Conservation (phyloP, 2,113 vertebrate species). For the Scopus umbretta region DNA sequence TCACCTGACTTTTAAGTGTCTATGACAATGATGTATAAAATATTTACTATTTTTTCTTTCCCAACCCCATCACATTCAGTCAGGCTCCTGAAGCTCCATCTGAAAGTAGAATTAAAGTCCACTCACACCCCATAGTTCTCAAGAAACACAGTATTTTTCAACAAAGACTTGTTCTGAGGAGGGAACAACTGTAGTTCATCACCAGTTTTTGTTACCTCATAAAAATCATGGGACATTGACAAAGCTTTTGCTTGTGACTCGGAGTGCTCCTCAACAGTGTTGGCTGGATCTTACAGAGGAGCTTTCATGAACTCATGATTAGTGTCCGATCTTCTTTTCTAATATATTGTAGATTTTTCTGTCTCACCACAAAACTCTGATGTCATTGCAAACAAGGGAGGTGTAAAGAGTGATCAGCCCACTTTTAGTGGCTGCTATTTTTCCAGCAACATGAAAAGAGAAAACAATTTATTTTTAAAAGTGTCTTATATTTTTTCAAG, state of each 20-base stretch:
- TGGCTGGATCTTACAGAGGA: neutral
- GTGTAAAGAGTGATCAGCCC: neutral
- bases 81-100: neutral
- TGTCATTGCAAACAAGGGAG: neutral
- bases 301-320: neutral
- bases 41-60: neutral
- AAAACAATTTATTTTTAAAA: neutral
- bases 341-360: neutral
- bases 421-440: neutral
- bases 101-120: neutral
- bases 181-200: neutral
- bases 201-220: neutral
- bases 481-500: neutral
- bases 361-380: neutral
- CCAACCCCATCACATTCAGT: neutral
- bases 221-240: neutral
- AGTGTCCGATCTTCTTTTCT: neutral
- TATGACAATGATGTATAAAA: neutral
- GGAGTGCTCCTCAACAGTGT: neutral
- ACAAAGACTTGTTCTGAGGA: neutral
- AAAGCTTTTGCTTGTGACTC: neutral
- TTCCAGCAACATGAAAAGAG: neutral
- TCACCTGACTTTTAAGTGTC: neutral
- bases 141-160: neutral
- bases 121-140: neutral